These are phyloP conservation scores for Aphis gossypii DNA, from an alignment of 1,140 invertebrate species.

Conservation along the genomic window DNA sequence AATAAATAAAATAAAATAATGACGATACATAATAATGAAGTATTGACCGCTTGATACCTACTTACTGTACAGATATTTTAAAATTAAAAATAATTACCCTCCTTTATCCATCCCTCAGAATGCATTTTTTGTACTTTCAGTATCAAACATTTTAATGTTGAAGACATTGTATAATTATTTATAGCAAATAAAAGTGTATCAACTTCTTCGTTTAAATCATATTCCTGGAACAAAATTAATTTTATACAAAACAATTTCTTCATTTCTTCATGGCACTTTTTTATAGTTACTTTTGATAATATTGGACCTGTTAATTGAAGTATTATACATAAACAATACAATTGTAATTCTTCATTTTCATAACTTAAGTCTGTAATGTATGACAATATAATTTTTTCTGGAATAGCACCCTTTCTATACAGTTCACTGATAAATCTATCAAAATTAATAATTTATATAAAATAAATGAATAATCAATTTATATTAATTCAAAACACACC, in stretches of 20 bases:
- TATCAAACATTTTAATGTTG: background rate
- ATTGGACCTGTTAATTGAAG: background rate
- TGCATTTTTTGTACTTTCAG: background rate
- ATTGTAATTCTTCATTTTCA: background rate
- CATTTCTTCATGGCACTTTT: background rate
- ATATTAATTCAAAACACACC: background rate
- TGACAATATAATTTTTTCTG: background rate
- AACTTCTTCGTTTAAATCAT: background rate
- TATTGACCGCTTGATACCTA: background rate
- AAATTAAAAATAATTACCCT: background rate
- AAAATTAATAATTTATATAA: background rate
- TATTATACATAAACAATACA: slow-evolving; percentile 22
- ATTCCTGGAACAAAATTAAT: background rate
- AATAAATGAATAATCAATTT: background rate
- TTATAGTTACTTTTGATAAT: slow-evolving; percentile 22
- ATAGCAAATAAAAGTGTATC: background rate
- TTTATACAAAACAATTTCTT: background rate
- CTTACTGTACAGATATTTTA: background rate
- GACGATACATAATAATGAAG: no score
- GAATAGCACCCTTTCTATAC: background rate
- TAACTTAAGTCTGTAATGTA: background rate
- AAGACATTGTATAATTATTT: background rate
- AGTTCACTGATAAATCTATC: slow-evolving; percentile 24
- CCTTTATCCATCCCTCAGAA: background rate
- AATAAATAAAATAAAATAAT: no score